Evolutionary conservation across 1,140 invertebrate genomes (phyloP), one percentile per base, ranked within the genome.

Genomic region (Lepidurus arcticus): DNA sequence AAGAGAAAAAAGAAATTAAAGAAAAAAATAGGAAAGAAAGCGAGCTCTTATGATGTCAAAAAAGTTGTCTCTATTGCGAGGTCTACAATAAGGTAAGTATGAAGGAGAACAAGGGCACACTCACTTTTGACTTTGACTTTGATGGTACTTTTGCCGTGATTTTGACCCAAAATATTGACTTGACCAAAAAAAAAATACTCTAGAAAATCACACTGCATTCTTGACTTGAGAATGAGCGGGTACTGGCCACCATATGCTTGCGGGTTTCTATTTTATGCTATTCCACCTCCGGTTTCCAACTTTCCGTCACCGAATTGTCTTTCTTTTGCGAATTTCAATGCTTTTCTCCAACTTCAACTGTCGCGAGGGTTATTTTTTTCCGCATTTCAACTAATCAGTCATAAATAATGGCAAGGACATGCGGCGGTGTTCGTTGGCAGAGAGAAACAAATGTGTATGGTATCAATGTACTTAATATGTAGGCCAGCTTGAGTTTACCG

Each of bases 401-500:
- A 24, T 74, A 74, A 11, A 42, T 5, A 26, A 10, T 1, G 24
- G 21, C 10, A 24, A 13, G 21, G 24, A 26, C 10, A 75, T 75
- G 74, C 21, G 16, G 2, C 16, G 16, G 53, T n/a, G 10, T 9
- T 11, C 44, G 8, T 45, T 7, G 8, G 21, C 21, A 13, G 24
- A 24, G 21, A 34, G 2, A 24, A 44, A 10, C 8, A 53, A 42
- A 16, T 76, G 13, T 76, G 7, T 43, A 26, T 45, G 44, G 42
- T 76, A 13, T 76, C 47, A 34, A 11, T 78, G 42, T 78, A 73
- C 76, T 81, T 80, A 78, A 73, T 80, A 87, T 87, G 84, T 92
- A 98, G 95, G 92, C 94, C 82, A 97, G 95, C 87, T 89, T 97
- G 82, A 98, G 95, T 87, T 90, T 98, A 83, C 97, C 97, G 81